phyloP scores from a whole-genome alignment of 2,888 invertebrate genomes.

The Eudemis profundana region DNA sequence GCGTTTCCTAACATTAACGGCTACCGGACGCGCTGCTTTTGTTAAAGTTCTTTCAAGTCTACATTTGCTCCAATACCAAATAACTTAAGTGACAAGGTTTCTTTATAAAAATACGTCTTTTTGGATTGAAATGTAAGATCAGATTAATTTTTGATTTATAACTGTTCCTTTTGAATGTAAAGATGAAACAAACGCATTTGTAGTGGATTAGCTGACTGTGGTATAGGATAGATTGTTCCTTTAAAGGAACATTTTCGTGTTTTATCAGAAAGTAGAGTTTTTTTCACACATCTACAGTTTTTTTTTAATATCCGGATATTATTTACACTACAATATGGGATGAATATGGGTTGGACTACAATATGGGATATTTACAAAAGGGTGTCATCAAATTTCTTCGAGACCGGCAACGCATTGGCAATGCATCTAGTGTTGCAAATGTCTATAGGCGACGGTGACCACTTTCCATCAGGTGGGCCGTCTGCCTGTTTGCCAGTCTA shows the following conservation, averaged over 20 bases:
- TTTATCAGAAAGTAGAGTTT: too few species aligned
- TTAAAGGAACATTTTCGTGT: background rate
- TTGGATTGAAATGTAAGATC: background rate
- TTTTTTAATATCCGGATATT: too few species aligned
- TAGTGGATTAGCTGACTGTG: slow-evolving; percentile 27
- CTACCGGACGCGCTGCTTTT: slow-evolving; percentile 26
- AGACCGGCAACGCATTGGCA: too few species aligned
- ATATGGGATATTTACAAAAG: too few species aligned
- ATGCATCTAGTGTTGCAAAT: too few species aligned
- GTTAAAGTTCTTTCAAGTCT: slow-evolving; percentile 29
- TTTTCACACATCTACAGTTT: too few species aligned
- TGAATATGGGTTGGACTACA: too few species aligned
- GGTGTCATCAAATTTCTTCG: too few species aligned
- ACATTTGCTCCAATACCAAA: background rate
- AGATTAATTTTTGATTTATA: slow-evolving; percentile 33
- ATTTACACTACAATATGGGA: too few species aligned
- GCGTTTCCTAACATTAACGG: slow-evolving; percentile 29
- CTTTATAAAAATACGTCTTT: background rate
- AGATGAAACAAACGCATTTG: slow-evolving; percentile 33
- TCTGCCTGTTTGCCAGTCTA: too few species aligned
- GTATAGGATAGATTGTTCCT: slow-evolving; percentile 20
- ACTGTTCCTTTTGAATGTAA: slow-evolving; percentile 15
- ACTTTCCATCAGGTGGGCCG: too few species aligned
- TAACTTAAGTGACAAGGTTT: background rate
- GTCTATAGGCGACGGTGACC: too few species aligned